A percentile compares a stretch with the other conserved stretches of the same genome.
Conservation (phyloP, 1,140 invertebrate genomes). For the Aplysia californica region DNA sequence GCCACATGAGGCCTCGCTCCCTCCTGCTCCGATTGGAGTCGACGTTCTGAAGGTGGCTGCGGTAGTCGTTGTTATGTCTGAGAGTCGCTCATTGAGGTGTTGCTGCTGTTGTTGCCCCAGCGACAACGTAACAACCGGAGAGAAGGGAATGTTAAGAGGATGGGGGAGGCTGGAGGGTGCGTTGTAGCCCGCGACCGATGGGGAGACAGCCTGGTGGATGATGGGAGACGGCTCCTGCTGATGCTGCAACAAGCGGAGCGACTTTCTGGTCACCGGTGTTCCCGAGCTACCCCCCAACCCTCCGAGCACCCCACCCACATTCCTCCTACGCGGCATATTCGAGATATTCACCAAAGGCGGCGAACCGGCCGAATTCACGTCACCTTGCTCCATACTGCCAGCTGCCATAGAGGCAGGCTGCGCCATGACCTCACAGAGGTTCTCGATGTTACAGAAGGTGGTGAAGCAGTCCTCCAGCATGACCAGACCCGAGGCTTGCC, state of each 20-base stretch:
- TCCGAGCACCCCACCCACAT: no score
- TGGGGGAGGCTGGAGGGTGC: not conserved
- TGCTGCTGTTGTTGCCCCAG: not conserved
- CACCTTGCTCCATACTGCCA: constrained; percentile 3
- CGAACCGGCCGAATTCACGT: not conserved
- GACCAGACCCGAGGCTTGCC: constrained; percentile 52
- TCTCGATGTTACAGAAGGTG: constrained; percentile 61
- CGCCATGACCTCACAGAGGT: constrained; percentile 47
- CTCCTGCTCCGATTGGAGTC: constrained; percentile 48
- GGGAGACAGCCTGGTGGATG: constrained; percentile 4
- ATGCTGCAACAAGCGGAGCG: not conserved
- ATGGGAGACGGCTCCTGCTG: constrained; percentile 12
- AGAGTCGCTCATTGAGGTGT: no score
- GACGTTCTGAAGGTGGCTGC: constrained; percentile 52
- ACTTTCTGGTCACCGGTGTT: not conserved
- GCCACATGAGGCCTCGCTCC: not conserved
- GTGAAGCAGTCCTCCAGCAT: constrained; percentile 61
- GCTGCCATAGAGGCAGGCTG: constrained; percentile 44
- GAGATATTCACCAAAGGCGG: not conserved
- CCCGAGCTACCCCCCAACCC: not conserved
- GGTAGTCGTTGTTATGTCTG: no score
- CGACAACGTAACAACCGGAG: no score
- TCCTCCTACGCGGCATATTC: not conserved
- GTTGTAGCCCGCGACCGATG: not conserved
- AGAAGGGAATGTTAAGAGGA: no score